Evolutionary conservation across 2,113 vertebrate genomes (phyloP).

Genomic region (Rhinichthys klamathensis): DNA sequence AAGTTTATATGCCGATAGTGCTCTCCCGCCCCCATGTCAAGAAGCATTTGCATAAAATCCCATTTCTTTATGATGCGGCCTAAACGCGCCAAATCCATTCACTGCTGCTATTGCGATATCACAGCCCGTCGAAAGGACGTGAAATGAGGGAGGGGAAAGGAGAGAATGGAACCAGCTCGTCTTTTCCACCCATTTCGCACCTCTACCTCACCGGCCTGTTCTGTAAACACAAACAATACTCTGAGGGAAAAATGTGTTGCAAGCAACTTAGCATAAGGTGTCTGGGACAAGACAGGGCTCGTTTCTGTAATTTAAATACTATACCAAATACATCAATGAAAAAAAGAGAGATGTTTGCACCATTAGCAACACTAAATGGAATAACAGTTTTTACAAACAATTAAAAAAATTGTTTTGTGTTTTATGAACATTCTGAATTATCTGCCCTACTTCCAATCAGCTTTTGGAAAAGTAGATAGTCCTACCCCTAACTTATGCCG

Average conservation of each 20-base stretch:
- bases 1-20: conserved; percentile 59
- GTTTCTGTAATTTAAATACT: neutral
- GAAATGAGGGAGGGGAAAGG: neutral
- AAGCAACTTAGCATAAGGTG: neutral
- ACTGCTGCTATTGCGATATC: conserved; percentile 38
- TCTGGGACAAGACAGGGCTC: neutral
- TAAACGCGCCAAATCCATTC: conserved; percentile 55
- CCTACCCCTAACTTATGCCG: no score
- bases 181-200: conserved; percentile 44
- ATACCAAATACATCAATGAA: no score
- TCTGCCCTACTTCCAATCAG: no score
- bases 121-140: conserved; percentile 20
- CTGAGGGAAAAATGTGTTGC: conserved; percentile 12
- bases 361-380: no score
- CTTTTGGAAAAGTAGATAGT: no score
- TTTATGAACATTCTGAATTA: no score
- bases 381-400: no score
- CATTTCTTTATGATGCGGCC: conserved; percentile 46
- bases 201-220: neutral
- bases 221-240: conserved; percentile 43
- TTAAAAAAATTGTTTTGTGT: no score
- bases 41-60: conserved; percentile 58
- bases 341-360: no score
- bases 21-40: conserved; percentile 34
- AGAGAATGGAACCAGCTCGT: conserved; percentile 15